Conservation (phyloP, 2,797 vertebrate species). For the Falco biarmicus region DNA sequence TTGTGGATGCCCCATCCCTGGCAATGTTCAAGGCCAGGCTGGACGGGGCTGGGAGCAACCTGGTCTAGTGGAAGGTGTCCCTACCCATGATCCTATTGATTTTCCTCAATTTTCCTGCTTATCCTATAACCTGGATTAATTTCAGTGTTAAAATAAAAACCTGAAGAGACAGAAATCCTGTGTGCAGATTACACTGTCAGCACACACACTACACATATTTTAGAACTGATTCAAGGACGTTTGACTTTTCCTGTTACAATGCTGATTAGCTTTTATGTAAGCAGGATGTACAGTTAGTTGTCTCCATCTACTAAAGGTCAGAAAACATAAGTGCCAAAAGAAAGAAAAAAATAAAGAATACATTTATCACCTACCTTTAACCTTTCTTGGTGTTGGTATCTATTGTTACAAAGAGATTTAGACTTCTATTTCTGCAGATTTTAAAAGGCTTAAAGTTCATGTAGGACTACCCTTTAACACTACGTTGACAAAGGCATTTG, state of each 20-base stretch:
- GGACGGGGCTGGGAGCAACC: too few species aligned
- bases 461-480: neutral
- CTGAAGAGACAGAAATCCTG: neutral
- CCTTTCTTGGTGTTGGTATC: neutral
- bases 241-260: neutral
- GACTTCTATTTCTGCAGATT: neutral
- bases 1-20: too few species aligned
- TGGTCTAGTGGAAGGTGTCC: too few species aligned
- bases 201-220: neutral
- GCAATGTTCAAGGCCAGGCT: too few species aligned
- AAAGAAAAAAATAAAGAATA: neutral
- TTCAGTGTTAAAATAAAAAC: neutral
- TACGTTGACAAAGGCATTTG: neutral
- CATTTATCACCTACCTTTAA: neutral
- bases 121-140: neutral
- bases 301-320: slow-evolving; percentile 2
- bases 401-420: neutral
- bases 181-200: neutral
- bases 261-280: slow-evolving; percentile 17
- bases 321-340: neutral
- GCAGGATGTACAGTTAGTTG: neutral
- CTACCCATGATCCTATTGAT: neutral
- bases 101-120: neutral
- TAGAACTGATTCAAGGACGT: neutral
- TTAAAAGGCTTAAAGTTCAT: slow-evolving; percentile 9